Conservation (phyloP, 2,888 invertebrate species). For the Philonicus albiceps region DNA sequence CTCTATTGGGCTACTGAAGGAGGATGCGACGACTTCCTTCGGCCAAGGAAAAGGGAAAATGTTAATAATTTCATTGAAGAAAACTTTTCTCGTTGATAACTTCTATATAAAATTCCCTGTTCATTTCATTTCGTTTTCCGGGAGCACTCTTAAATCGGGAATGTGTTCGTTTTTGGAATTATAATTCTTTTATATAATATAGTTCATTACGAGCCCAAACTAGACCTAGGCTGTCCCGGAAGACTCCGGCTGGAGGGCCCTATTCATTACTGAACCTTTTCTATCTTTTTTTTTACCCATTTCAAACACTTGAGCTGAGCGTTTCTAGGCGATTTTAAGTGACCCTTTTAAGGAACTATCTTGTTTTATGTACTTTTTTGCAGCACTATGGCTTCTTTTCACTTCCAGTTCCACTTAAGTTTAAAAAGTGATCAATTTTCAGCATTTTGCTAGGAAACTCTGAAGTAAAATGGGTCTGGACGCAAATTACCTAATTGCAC, state of each 20-base stretch:
- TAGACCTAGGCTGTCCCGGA: not conserved
- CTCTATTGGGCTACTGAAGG: not conserved
- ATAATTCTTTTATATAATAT: not conserved
- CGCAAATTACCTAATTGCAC: not conserved
- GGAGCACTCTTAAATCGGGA: not conserved
- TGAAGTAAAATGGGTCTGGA: not conserved
- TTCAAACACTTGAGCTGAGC: not conserved
- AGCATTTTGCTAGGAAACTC: not conserved
- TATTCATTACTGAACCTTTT: not conserved
- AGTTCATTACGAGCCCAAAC: not conserved
- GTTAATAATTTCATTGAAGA: constrained; percentile 24
- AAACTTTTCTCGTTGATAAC: constrained; percentile 20
- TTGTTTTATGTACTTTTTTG: not conserved
- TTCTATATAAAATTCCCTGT: not conserved
- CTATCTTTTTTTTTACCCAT: not conserved
- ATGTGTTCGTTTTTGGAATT: not conserved
- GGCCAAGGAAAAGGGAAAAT: not conserved
- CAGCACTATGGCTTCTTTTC: not conserved
- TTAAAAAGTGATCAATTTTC: not conserved
- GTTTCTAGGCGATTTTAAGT: not conserved
- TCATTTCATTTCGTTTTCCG: not conserved
- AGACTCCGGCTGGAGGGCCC: not conserved
- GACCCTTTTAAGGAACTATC: not conserved
- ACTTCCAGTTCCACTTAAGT: not conserved
- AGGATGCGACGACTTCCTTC: not conserved